Evolutionary conservation across 2,113 vertebrate genomes (phyloP), one percentile per base, ranked within the genome.

Genomic region (Podilymbus podiceps): DNA sequence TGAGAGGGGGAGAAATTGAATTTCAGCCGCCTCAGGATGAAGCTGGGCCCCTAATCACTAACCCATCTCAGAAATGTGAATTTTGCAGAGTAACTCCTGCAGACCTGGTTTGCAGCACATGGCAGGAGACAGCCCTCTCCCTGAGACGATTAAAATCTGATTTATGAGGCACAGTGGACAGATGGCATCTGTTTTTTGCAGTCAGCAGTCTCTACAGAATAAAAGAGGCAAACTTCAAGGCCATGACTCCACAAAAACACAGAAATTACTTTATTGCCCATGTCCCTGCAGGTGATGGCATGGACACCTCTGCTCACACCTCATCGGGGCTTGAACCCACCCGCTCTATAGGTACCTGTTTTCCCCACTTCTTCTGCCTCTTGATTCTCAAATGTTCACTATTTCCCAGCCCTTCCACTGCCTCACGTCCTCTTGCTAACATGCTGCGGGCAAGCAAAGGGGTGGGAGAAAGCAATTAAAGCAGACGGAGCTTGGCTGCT

Each of bases 91-190:
- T 59, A 44, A 27, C 72, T 88, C 80, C 84, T 40, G 83, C 56
- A 94, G 75, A 46, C 58, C 63, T 60, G 67, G 49, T 64, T 72
- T 92, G 94, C 88, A 66, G 50, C 72, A 33, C 81, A 20, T 20
- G 6, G 94, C 88, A 69, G 92, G 85, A 93, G 79, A 81, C 69
- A 92, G 47, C 56, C 38, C 52, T 90, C 73, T 92, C 88, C 66
- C 87, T 1, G 20, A 76, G 83, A 89, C 24, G 21, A 92, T 93
- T 96, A 89, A 93, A 90, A 78, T 78, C 93, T 94, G 94, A 96
- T 95, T 95, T 95, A 96, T 47, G 21, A 92, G 89, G 80, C 63
- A 73, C 0, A 0, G 47, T 75, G 93, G 94, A 95, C 84, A 96
- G 91, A 81, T 81, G 86, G 72, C 79, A 88, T 93, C 93, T 95